Conservation (phyloP, 2,113 vertebrate species). For the Mastomys natalensis region DNA sequence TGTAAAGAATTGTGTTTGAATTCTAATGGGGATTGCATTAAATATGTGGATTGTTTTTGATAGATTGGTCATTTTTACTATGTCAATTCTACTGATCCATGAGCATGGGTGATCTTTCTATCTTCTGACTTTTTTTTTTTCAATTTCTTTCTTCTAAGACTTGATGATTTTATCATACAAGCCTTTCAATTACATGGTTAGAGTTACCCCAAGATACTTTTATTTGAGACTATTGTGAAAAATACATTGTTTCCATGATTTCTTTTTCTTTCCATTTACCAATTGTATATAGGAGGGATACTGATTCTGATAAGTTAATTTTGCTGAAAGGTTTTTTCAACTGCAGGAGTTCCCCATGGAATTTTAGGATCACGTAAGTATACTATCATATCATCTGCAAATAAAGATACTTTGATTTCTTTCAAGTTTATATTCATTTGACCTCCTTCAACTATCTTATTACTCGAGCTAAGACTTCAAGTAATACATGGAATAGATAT, state of each 20-base stretch:
- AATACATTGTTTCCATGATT: neutral
- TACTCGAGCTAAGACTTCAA: neutral
- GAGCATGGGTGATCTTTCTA: neutral
- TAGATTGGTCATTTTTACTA: neutral
- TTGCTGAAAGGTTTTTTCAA: neutral
- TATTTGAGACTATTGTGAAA: neutral
- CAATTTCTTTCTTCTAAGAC: neutral
- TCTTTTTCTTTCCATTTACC: neutral
- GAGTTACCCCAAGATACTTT: neutral
- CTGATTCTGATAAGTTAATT: neutral
- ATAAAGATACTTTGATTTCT: neutral
- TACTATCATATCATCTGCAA: neutral
- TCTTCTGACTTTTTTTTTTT: neutral
- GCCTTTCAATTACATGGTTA: neutral
- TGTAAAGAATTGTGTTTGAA: neutral
- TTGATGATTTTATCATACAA: neutral
- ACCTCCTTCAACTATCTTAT: neutral
- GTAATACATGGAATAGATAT: neutral
- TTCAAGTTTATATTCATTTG: neutral
- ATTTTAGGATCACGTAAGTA: neutral
- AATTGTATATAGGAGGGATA: neutral
- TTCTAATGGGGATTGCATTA: neutral
- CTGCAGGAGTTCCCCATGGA: neutral
- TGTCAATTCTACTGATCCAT: neutral
- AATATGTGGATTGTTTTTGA: neutral